Percentiles rank a stretch among this genome's conserved stretches.
Conservation (phyloP, 2,113 vertebrate species). For the Oncorhynchus tshawytscha region DNA sequence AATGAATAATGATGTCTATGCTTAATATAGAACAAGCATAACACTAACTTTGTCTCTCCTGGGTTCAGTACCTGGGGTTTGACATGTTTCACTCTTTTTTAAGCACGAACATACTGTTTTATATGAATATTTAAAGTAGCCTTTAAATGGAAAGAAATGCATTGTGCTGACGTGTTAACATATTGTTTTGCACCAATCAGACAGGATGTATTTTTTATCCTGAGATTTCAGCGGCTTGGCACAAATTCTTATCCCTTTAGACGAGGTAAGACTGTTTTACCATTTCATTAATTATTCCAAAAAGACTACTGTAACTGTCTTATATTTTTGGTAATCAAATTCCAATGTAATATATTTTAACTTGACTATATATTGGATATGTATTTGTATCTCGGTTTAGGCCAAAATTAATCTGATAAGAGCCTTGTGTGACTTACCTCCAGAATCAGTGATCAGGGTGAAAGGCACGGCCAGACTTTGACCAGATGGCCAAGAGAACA, state of each 20-base stretch:
- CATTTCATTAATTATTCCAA: too few species aligned
- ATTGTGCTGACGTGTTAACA: background rate
- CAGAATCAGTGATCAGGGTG: conserved; percentile 88
- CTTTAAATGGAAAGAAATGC: too few species aligned
- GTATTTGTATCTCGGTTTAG: conserved; percentile 56
- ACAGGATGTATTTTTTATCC: conserved; percentile 86
- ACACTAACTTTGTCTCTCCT: conserved; percentile 40
- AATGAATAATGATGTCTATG: background rate
- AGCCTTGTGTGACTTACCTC: conserved; percentile 67
- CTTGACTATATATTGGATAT: background rate
- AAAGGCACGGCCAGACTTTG: conserved; percentile 82
- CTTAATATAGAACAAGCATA: background rate
- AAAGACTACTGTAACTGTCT: too few species aligned
- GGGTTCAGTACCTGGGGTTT: conserved; percentile 94
- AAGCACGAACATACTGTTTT: too few species aligned
- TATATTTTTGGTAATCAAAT: too few species aligned
- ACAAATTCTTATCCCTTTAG: conserved; percentile 89
- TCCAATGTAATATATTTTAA: background rate
- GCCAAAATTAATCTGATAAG: conserved; percentile 73
- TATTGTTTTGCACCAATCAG: conserved; percentile 69
- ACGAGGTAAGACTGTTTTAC: conserved; percentile 74
- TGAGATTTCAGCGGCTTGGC: conserved; percentile 91
- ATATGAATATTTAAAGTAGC: too few species aligned
- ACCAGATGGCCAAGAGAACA: conserved; percentile 86
- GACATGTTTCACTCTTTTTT: background rate